These are phyloP conservation scores for Raja brachyura DNA, from an alignment of 2,113 vertebrate genomes.

Conservation along the genomic window DNA sequence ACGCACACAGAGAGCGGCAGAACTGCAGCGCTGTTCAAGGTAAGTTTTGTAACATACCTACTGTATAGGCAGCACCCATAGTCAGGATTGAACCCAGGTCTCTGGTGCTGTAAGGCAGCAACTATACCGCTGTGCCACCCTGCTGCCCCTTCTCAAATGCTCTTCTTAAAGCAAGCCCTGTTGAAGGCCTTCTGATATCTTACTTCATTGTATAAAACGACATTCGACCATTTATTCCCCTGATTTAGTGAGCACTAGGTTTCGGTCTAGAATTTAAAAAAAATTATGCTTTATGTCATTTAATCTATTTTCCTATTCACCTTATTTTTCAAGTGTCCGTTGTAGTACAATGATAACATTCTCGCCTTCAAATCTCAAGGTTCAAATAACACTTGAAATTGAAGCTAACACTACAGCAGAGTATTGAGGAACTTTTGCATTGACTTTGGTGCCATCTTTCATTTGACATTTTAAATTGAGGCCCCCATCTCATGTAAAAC, in stretches of 20 bases:
- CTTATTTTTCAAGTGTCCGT: not conserved
- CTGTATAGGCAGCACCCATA: too few species aligned
- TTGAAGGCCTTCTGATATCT: too few species aligned
- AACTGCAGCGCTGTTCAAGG: too few species aligned
- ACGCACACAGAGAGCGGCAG: too few species aligned
- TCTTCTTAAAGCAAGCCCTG: too few species aligned
- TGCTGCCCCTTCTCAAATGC: too few species aligned
- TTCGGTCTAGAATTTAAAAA: too few species aligned
- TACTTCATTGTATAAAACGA: not conserved
- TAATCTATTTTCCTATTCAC: not conserved
- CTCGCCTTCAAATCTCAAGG: not conserved
- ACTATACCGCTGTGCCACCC: too few species aligned
- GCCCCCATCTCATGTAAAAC: not conserved
- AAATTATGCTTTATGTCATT: not conserved
- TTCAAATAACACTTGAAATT: not conserved
- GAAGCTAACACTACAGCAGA: not conserved
- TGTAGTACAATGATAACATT: not conserved
- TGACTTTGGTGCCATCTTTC: not conserved
- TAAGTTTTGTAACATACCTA: too few species aligned
- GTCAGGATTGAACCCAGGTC: too few species aligned
- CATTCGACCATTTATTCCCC: not conserved
- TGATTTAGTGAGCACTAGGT: too few species aligned
- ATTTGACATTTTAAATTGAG: not conserved
- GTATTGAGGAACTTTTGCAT: not conserved
- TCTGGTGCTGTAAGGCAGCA: too few species aligned